Evolutionary conservation across 2,113 vertebrate species (phyloP), one percentile per base, ranked within the genome.

Genomic region (Anoura caudifer): DNA sequence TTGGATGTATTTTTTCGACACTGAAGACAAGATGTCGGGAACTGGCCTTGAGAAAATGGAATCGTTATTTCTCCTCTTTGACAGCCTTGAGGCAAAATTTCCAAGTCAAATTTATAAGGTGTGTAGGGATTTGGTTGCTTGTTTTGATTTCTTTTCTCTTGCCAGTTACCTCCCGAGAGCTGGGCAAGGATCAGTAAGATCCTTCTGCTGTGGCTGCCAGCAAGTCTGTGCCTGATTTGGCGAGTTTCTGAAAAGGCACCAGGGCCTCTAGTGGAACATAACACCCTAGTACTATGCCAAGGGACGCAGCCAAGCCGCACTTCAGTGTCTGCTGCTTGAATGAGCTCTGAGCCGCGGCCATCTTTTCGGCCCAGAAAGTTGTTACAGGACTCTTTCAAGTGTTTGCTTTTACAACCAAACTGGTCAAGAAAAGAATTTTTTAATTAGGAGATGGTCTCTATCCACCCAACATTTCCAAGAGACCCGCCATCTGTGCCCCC

Each of bases 241-340:
- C 17, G 2, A 72, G 59, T 94, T 98, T 98, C 97, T 98, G 97
- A 97, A 97, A 98, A 98, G 97, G 94, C 97, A 97, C 92, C 94
- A 96, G 97, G 95, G 93, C 98, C 97, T 98, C 96, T 81, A 81
- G 76, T 95, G 97, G 98, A 98, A 88, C 47, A 33, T 72, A 91
- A 93, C 88, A 96, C 72, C 81, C 41, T 14, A 63, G 17, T 54
- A 3, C 82, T 24, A 6, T 38, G 47, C 92, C 84, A 69, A n/a
- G 43, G 79, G 80, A 54, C 24, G 41, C 61, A 96, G 93, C 86
- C 93, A 96, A 90, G 75, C 54, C 88, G 52, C 77, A 12, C 84
- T 80, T 83, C 69, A 54, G 41, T 45, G 72, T 94, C 80, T 75
- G 80, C 56, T 52, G 28, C 56, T 7, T 67, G 91, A 36, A 38